Conservation (phyloP, 2,113 vertebrate species). For the Cryptomyrus ogoouensis region DNA sequence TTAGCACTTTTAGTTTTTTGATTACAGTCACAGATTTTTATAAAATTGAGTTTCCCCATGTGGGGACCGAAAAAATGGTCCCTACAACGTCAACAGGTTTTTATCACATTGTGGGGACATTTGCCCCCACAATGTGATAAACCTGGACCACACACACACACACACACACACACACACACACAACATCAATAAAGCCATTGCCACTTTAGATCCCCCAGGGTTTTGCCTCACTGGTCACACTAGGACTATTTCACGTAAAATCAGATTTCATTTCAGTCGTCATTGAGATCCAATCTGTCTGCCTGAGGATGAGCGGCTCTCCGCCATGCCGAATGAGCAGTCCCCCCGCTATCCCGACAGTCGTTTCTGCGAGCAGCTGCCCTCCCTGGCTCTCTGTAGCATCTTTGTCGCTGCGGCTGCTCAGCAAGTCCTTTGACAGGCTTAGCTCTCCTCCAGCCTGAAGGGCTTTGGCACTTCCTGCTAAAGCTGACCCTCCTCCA, state of each 20-base stretch:
- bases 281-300: slow-evolving; percentile 60
- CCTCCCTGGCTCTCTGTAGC: slow-evolving; percentile 45
- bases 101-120: background rate
- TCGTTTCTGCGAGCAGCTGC: slow-evolving; percentile 43
- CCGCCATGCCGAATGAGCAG: background rate
- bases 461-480: slow-evolving; percentile 53
- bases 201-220: slow-evolving; percentile 26
- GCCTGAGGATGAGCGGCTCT: slow-evolving; percentile 53
- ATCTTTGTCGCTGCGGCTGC: slow-evolving; percentile 59
- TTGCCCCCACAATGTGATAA: too few relatives aligned
- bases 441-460: slow-evolving; percentile 49
- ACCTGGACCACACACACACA: too few relatives aligned
- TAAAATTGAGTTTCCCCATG: too few relatives aligned
- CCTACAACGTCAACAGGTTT: background rate
- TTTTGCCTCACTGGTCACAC: slow-evolving; percentile 14
- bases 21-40: too few relatives aligned
- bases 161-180: background rate
- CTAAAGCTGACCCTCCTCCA: slow-evolving; percentile 43
- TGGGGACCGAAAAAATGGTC: background rate
- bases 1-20: too few relatives aligned
- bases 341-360: slow-evolving; percentile 31
- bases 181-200: slow-evolving; percentile 13
- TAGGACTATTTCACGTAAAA: slow-evolving; percentile 27
- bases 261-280: slow-evolving; percentile 53
- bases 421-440: slow-evolving; percentile 47